Conservation (phyloP, 92 coral and sea anemone genomes). For the Anthopleura xanthogrammica region DNA sequence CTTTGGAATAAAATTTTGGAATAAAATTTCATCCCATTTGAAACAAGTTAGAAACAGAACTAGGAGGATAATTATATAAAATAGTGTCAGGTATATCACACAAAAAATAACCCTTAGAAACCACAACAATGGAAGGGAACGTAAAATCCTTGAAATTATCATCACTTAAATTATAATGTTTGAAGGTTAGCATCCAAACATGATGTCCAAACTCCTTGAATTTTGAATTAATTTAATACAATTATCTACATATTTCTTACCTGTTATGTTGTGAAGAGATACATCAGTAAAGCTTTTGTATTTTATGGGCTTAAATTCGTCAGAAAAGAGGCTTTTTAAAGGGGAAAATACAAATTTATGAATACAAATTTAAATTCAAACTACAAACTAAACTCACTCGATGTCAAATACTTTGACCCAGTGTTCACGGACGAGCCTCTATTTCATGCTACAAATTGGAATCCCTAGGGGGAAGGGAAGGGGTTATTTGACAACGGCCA, state of each 20-base stretch:
- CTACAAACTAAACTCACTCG: background rate
- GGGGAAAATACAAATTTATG: background rate
- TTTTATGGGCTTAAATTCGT: background rate
- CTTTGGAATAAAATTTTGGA: too few species aligned
- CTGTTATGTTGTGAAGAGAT: background rate
- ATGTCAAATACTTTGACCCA: slow-evolving; percentile 2
- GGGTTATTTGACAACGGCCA: too few species aligned
- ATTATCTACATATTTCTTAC: slow-evolving; percentile 2
- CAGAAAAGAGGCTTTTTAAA: background rate
- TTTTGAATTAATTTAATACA: background rate
- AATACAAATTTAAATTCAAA: background rate
- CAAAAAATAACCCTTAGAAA: background rate
- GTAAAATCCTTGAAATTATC: background rate
- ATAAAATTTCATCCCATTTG: too few species aligned
- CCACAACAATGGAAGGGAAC: background rate
- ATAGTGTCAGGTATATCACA: background rate
- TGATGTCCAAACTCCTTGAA: background rate
- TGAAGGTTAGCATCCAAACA: background rate
- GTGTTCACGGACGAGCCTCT: slow-evolving; percentile 5
- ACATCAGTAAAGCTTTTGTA: background rate
- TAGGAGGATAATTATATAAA: too few species aligned
- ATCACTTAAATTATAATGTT: background rate
- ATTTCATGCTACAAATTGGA: background rate
- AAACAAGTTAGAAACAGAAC: too few species aligned
- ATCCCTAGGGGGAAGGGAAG: too few species aligned